Conservation (phyloP, 1,140 invertebrate species). For the Pomacea maculata region DNA sequence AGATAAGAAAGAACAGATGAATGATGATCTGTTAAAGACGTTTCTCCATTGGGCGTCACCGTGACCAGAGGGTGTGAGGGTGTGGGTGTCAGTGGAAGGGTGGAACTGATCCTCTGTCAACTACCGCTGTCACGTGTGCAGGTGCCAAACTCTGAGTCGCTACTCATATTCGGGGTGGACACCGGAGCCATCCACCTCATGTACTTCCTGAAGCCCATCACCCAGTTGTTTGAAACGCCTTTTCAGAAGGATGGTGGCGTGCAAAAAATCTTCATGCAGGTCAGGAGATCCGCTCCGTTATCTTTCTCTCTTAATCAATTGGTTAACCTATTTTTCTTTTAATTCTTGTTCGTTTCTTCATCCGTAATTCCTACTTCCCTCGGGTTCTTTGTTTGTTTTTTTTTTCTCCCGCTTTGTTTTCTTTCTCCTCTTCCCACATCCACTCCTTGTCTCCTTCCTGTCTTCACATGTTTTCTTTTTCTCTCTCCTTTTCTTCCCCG, state of each 20-base stretch:
- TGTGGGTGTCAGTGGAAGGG: too few species aligned
- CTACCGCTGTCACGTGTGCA: conserved; percentile 18
- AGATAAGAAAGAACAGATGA: too few species aligned
- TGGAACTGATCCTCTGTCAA: too few species aligned
- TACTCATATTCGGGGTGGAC: conserved; percentile 62
- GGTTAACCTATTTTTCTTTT: neutral
- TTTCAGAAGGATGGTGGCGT: conserved; percentile 58
- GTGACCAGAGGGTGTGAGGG: too few species aligned
- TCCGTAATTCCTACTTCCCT: too few species aligned
- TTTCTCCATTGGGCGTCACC: too few species aligned
- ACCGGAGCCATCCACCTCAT: conserved; percentile 59
- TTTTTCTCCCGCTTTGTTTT: neutral
- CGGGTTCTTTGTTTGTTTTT: too few species aligned
- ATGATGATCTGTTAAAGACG: too few species aligned
- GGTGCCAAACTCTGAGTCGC: conserved; percentile 52
- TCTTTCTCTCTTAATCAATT: neutral
- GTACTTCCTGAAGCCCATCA: conserved; percentile 60
- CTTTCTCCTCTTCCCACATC: neutral
- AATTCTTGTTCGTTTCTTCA: neutral
- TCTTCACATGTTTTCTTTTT: neutral
- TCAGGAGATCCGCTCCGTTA: conserved; percentile 27
- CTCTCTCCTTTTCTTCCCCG: neutral
- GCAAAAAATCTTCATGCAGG: conserved; percentile 61
- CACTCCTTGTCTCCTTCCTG: neutral
- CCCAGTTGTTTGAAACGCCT: conserved; percentile 59